A percentile compares a stretch with the other conserved stretches of the same genome.
Conservation (phyloP, 1,140 invertebrate species). For the Coenobita brevimanus region DNA sequence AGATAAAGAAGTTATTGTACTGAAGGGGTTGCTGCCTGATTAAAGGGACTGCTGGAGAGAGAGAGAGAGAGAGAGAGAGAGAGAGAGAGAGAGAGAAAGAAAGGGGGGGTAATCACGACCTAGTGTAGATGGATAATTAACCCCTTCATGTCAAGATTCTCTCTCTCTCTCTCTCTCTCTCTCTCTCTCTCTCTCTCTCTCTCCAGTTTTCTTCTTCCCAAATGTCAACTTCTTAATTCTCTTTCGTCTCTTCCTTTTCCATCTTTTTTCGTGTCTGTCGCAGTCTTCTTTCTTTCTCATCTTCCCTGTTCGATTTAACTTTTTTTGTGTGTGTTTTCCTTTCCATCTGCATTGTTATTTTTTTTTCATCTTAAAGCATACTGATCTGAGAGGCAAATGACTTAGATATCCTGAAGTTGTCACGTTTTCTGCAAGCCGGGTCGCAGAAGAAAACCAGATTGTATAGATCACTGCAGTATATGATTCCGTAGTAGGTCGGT, state of each 20-base stretch:
- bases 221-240: not conserved
- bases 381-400: no score
- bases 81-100: not conserved
- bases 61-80: not conserved
- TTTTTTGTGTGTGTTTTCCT: not conserved
- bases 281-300: not conserved
- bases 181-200: conserved; percentile 41
- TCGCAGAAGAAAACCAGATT: no score
- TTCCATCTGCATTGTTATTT: not conserved
- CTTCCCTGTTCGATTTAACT: not conserved
- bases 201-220: not conserved
- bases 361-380: no score
- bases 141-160: not conserved
- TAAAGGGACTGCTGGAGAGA: no score
- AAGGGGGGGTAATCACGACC: not conserved
- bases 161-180: conserved; percentile 39
- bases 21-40: no score
- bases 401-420: no score
- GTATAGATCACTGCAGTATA: no score
- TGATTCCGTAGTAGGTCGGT: no score
- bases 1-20: no score
- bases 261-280: not conserved
- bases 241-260: no score
- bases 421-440: no score
- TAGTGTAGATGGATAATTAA: not conserved